These are phyloP conservation scores for Drosophila mulleri DNA, from an alignment of 2,888 invertebrate genomes.

Conservation along the genomic window DNA sequence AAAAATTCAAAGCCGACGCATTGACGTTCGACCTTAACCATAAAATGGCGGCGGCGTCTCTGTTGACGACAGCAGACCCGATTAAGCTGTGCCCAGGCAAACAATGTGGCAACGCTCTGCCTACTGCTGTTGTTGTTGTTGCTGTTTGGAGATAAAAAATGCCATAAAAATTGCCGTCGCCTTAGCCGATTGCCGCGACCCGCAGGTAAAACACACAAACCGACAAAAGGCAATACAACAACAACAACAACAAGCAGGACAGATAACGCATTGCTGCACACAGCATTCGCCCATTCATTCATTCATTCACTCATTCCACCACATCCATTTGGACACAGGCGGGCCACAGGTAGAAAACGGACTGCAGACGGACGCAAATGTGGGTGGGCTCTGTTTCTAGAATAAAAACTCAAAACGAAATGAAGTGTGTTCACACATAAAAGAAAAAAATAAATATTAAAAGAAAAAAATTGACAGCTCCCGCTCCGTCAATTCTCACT, in stretches of 20 bases:
- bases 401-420: slow-evolving; percentile 44
- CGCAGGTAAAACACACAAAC: slow-evolving; percentile 67
- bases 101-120: slow-evolving; percentile 36
- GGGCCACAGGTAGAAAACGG: slow-evolving; percentile 53
- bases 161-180: slow-evolving; percentile 68
- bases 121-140: slow-evolving; percentile 4
- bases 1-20: slow-evolving; percentile 27
- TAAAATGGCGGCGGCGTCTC: slow-evolving; percentile 61
- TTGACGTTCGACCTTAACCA: slow-evolving; percentile 62
- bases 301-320: slow-evolving; percentile 57
- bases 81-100: slow-evolving; percentile 52
- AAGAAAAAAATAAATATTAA: slow-evolving; percentile 2
- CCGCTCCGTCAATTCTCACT: slow-evolving; percentile 1
- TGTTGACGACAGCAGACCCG: slow-evolving; percentile 35
- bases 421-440: slow-evolving; percentile 40
- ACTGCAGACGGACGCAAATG: slow-evolving; percentile 62
- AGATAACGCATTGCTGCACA: slow-evolving; percentile 64
- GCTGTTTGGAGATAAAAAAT: slow-evolving; percentile 62
- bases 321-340: slow-evolving; percentile 43
- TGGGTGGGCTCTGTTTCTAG: slow-evolving; percentile 69
- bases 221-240: slow-evolving; percentile 62
- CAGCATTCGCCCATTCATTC: slow-evolving; percentile 73
- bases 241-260: slow-evolving; percentile 15
- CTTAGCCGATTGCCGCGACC: slow-evolving; percentile 20
- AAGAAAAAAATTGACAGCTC: slow-evolving; percentile 10